These are phyloP conservation scores for Brachyalestes nurse DNA, from an alignment of 2,797 vertebrate genomes.

Conservation along the genomic window DNA sequence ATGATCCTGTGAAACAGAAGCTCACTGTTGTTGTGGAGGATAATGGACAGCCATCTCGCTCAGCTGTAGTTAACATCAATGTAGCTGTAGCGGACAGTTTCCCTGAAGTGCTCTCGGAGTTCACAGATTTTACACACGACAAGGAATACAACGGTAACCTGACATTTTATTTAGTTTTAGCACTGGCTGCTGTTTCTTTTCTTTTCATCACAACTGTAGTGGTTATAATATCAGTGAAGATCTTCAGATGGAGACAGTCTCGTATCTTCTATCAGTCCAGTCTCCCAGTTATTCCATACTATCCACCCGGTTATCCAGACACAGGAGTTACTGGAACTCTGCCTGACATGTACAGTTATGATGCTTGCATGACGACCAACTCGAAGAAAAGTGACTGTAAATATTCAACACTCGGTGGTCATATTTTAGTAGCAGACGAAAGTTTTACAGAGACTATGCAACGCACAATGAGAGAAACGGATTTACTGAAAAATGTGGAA, in stretches of 20 bases:
- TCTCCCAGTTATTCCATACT: slow-evolving; percentile 60
- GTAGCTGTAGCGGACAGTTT: slow-evolving; percentile 66
- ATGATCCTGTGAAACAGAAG: slow-evolving; percentile 66
- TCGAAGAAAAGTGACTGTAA: slow-evolving; percentile 56
- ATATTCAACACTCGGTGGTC: slow-evolving; percentile 42
- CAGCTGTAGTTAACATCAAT: slow-evolving; percentile 66
- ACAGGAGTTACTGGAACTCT: slow-evolving; percentile 46
- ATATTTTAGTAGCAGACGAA: slow-evolving; percentile 35
- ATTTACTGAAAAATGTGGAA: background rate
- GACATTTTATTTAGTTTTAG: slow-evolving; percentile 49
- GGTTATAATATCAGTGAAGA: slow-evolving; percentile 57
- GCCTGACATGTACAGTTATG: slow-evolving; percentile 25
- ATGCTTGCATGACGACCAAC: slow-evolving; percentile 58
- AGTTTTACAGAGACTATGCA: slow-evolving; percentile 21
- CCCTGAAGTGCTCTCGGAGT: slow-evolving; percentile 58
- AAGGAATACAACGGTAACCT: slow-evolving; percentile 63
- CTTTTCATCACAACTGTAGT: slow-evolving; percentile 54
- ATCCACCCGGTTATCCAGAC: slow-evolving; percentile 55
- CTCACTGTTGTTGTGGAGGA: slow-evolving; percentile 73
- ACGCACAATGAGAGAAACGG: background rate
- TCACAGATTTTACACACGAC: slow-evolving; percentile 42
- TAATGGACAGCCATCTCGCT: slow-evolving; percentile 66
- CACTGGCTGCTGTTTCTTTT: slow-evolving; percentile 54
- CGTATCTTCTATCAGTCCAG: slow-evolving; percentile 49
- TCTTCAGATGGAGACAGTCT: slow-evolving; percentile 59